Evolutionary conservation across 2,113 vertebrate species (phyloP).

Genomic region (Poeciliopsis occidentalis): DNA sequence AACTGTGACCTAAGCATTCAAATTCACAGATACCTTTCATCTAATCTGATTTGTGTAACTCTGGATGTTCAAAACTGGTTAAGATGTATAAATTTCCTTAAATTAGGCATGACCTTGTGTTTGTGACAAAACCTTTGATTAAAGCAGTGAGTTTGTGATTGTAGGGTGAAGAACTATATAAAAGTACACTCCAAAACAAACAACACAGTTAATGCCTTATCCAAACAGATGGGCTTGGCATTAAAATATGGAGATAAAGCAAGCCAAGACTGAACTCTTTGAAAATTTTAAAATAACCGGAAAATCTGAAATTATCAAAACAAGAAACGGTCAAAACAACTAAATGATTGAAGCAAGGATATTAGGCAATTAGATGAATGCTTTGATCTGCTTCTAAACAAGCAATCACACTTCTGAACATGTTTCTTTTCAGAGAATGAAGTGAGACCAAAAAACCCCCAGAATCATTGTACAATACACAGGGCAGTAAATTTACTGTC

Average conservation of each 20-base stretch:
- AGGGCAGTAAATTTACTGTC: not conserved
- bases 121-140: not conserved
- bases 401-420: not conserved
- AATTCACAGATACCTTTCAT: too few relatives aligned
- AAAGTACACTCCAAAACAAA: not conserved
- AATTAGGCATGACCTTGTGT: not conserved
- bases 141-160: not conserved
- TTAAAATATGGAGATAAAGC: too few relatives aligned
- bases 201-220: too few relatives aligned
- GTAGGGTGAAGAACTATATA: not conserved
- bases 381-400: not conserved
- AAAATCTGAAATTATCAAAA: too few relatives aligned
- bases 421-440: not conserved
- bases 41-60: not conserved
- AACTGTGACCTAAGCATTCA: too few relatives aligned
- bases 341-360: too few relatives aligned
- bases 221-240: too few relatives aligned
- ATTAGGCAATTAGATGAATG: too few relatives aligned
- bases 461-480: not conserved
- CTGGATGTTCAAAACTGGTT: not conserved
- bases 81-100: too few relatives aligned
- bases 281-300: too few relatives aligned
- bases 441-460: constrained; percentile 1
- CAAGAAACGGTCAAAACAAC: too few relatives aligned
- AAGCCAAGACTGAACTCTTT: too few relatives aligned